A percentile compares a stretch with the other conserved stretches of the same genome.
Evolutionary conservation across 2,888 invertebrate genomes (phyloP).

Genomic region (Pristionchus arcanus): DNA sequence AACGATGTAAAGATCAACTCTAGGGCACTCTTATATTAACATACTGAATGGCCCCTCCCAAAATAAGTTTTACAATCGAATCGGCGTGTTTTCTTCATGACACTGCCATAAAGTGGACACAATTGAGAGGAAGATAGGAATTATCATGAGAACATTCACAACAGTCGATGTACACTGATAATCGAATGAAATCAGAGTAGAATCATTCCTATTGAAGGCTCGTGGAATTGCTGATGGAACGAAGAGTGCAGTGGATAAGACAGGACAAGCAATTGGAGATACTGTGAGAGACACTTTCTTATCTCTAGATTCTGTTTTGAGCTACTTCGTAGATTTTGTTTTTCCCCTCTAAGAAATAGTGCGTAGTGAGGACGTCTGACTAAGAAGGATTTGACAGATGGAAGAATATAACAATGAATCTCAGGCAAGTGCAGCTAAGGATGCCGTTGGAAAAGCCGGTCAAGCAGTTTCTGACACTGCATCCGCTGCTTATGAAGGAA

Average conservation of each 20-base stretch:
- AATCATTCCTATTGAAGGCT: neutral
- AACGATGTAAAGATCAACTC: neutral
- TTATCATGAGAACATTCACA: neutral
- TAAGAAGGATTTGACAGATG: neutral
- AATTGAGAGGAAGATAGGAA: neutral
- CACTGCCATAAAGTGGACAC: neutral
- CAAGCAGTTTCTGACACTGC: slow-evolving; percentile 43
- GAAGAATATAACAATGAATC: neutral
- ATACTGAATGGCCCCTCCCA: neutral
- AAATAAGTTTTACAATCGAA: slow-evolving; percentile 17
- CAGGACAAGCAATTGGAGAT: slow-evolving; percentile 3
- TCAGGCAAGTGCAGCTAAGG: slow-evolving; percentile 29
- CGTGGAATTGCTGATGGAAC: neutral
- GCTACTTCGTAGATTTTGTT: neutral
- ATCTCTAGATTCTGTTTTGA: neutral
- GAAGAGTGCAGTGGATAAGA: slow-evolving; percentile 22
- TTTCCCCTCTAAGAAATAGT: neutral
- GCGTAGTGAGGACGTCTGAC: neutral
- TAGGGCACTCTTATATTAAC: neutral
- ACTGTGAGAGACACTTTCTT: slow-evolving; percentile 1
- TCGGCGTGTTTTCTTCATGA: neutral
- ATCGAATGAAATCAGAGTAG: neutral
- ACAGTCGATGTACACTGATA: neutral
- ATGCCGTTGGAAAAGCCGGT: neutral
- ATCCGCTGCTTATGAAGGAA: slow-evolving; percentile 38